Evolutionary conservation across 2,113 vertebrate species (phyloP), one percentile per base, ranked within the genome.

Genomic region (Mungos mungo): DNA sequence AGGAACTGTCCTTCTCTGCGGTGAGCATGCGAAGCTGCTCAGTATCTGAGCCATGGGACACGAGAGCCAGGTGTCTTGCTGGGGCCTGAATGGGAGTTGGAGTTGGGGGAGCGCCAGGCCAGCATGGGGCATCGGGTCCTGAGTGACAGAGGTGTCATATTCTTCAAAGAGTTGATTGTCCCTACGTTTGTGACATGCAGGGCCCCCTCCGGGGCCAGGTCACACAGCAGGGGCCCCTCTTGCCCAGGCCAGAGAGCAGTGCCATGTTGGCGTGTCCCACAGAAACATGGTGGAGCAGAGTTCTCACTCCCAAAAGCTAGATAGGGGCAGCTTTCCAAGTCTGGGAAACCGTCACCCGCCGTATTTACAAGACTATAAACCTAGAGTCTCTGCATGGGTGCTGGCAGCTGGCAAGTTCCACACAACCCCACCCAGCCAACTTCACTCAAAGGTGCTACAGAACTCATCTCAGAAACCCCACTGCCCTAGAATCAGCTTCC

Each of bases 191-290:
- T 77, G 88, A 68, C 74, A 21, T 5, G 15, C 29, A 74, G 68
- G 54, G 12, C 45, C 45, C 21, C 11, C 18, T 5, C 25, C 33
- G 18, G n/a, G 29, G n/a, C n/a, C 7, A 0, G 21, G 7, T 41
- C 4, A 27, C 54, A 7, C 15, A 33, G 4, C 18, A n/a, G 35
- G 57, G 23, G 4, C 21, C 21, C 4, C 65, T 50, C 38, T 38
- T 8, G 6, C 13, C 16, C 10, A 23, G 21, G 7, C 50, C 72
- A 29, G 1, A 38, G 50, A 52, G n/a, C 0, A 81, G 18, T 13
- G 7, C 0, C 11, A 7, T 14, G 13, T 2, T 27, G 14, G 29
- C 5, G 5, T 35, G 27, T 52, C 29, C 31, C 16, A 23, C 0
- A 9, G 52, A 80, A 41, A 41, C 1, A 1, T 18, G 19, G 63